Conservation (phyloP, 2,797 vertebrate species). For the Danio albolineatus region DNA sequence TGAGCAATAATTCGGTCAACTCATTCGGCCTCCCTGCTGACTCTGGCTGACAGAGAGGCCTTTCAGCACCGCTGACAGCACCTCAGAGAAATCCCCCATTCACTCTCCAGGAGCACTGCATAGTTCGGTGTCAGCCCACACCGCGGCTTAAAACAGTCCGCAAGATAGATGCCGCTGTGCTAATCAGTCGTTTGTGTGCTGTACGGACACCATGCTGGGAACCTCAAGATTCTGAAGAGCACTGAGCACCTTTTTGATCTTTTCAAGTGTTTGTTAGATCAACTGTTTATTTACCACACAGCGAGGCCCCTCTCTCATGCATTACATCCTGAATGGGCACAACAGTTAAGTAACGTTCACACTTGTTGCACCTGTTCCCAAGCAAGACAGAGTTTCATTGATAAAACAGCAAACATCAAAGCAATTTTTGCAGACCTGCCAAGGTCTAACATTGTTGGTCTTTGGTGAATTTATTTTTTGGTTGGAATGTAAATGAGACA, state of each 20-base stretch:
- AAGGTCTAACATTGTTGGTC: constrained; percentile 53
- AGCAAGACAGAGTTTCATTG: constrained; percentile 60
- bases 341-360: constrained; percentile 59
- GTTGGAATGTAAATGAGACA: constrained; percentile 25
- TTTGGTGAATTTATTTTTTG: constrained; percentile 57
- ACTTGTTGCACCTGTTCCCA: constrained; percentile 63
- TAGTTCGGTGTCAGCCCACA: constrained; percentile 62
- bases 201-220: constrained; percentile 57
- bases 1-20: constrained; percentile 55
- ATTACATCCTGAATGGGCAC: constrained; percentile 50
- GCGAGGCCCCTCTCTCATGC: constrained; percentile 56
- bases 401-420: constrained; percentile 60
- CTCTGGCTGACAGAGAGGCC: constrained; percentile 55
- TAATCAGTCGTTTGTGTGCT: constrained; percentile 64
- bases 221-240: constrained; percentile 60
- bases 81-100: constrained; percentile 56
- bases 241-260: constrained; percentile 65
- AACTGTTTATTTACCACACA: constrained; percentile 67
- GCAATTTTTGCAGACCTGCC: constrained; percentile 54
- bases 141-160: constrained; percentile 56
- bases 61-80: constrained; percentile 62
- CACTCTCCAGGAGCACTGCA: constrained; percentile 56
- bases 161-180: constrained; percentile 64
- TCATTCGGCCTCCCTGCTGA: constrained; percentile 53
- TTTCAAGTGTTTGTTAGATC: constrained; percentile 64